Conservation (phyloP, 2,113 vertebrate species). For the Struthio camelus region DNA sequence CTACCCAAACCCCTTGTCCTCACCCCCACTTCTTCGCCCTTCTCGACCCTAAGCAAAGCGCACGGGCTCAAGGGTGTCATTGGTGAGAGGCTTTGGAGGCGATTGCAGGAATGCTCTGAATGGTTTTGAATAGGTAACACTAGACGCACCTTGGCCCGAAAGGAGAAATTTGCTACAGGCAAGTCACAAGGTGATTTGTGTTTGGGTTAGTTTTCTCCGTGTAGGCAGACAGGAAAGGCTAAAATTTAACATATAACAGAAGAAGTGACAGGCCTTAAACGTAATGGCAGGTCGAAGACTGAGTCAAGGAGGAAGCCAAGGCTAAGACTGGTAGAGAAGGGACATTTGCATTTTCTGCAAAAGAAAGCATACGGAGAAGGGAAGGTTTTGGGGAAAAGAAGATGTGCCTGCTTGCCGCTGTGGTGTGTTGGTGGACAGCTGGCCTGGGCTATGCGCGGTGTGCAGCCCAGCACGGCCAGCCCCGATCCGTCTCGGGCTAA, state of each 20-base stretch:
- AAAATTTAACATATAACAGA: not conserved
- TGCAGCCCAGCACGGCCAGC: not conserved
- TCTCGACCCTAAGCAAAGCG: not conserved
- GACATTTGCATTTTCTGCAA: not conserved
- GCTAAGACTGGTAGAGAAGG: not conserved
- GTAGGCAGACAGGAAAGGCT: not conserved
- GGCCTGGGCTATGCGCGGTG: not conserved
- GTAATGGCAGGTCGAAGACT: not conserved
- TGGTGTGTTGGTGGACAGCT: not conserved
- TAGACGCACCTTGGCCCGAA: accelerated
- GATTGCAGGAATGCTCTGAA: not conserved
- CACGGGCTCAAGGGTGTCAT: accelerated
- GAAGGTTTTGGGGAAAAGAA: not conserved
- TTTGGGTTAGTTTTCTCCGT: not conserved
- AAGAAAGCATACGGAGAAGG: not conserved
- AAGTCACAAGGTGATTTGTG: not conserved
- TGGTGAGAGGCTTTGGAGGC: not conserved
- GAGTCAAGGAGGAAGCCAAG: not conserved
- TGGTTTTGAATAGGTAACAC: conserved; percentile 6
- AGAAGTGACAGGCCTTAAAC: not conserved
- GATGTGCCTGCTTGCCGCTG: not conserved
- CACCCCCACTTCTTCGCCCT: not conserved
- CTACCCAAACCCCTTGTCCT: not conserved
- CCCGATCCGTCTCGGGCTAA: not conserved
- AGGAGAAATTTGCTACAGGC: conserved; percentile 4